phyloP scores from a whole-genome alignment of 2,797 vertebrate genomes.

The Oryzias sinensis region DNA sequence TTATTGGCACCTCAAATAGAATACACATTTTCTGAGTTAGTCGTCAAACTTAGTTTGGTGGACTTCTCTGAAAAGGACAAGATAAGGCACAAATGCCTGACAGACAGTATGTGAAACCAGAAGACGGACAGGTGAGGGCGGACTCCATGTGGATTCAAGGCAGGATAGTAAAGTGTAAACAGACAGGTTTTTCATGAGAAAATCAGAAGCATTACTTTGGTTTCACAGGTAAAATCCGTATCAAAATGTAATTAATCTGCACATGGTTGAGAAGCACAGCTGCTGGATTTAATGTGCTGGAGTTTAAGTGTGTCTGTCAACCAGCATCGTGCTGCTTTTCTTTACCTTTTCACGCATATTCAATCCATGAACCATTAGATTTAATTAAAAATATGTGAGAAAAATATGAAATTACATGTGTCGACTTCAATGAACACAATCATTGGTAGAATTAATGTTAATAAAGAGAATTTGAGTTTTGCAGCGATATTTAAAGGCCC shows the following conservation, averaged over 20 bases:
- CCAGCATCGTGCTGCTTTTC: constrained; percentile 6
- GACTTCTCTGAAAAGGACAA: neutral
- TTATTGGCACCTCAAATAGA: constrained; percentile 20
- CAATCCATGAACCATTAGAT: neutral
- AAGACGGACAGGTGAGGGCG: constrained; percentile 7
- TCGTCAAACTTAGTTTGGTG: constrained; percentile 15
- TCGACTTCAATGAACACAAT: neutral
- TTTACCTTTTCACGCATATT: neutral
- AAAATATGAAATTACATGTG: neutral
- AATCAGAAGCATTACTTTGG: constrained; percentile 17
- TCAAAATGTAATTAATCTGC: constrained; percentile 43
- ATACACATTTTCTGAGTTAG: constrained; percentile 10
- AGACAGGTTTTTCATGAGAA: constrained; percentile 1
- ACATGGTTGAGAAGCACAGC: constrained; percentile 11
- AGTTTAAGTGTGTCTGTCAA: constrained; percentile 34
- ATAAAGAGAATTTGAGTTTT: no score
- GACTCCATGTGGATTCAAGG: constrained; percentile 9
- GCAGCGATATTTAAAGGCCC: no score
- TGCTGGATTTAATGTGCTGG: constrained; percentile 41
- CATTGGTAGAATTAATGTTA: no score
- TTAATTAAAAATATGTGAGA: neutral
- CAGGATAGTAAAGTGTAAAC: constrained; percentile 16
- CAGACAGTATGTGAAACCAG: constrained; percentile 6
- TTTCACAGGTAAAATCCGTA: constrained; percentile 24
- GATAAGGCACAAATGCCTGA: neutral